Percentiles rank a stretch among this genome's conserved stretches.
phyloP scores from a whole-genome alignment of 2,888 invertebrate genomes.

The Parnassius orleans region DNA sequence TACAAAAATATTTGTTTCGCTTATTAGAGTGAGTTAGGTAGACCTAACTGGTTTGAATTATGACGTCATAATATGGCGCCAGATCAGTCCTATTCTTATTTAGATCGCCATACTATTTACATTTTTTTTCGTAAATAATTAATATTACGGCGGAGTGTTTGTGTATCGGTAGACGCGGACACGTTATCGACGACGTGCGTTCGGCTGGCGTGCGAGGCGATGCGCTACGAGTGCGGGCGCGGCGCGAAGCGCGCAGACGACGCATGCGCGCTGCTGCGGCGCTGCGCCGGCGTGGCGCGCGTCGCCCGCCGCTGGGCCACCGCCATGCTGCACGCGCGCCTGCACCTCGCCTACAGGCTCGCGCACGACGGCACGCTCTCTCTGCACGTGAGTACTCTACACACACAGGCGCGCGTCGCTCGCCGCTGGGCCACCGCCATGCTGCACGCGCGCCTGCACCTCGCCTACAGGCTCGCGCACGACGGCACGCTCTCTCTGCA shows the following conservation, averaged over 20 bases:
- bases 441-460: too few relatives aligned
- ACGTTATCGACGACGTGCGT: constrained; percentile 42
- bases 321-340: constrained; percentile 52
- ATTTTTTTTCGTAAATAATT: too few relatives aligned
- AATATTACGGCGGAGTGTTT: not conserved
- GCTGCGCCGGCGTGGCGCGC: constrained; percentile 44
- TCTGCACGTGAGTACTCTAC: constrained; percentile 47
- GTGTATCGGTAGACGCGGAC: not conserved
- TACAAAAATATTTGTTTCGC: too few relatives aligned
- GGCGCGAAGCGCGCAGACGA: constrained; percentile 32
- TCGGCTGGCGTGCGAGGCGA: constrained; percentile 48
- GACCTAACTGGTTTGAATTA: too few relatives aligned
- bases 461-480: too few relatives aligned
- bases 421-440: constrained; percentile 38
- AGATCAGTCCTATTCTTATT: too few relatives aligned
- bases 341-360: constrained; percentile 54
- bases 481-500: too few relatives aligned
- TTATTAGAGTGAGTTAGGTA: too few relatives aligned
- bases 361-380: constrained; percentile 41
- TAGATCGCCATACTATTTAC: too few relatives aligned
- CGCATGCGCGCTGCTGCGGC: constrained; percentile 42
- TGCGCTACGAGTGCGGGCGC: constrained; percentile 40
- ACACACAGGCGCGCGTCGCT: constrained; percentile 42
- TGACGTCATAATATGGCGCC: too few relatives aligned
- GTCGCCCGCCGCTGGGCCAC: constrained; percentile 51